These are phyloP conservation scores for Callaeas wilsoni DNA, from an alignment of 2,113 vertebrate genomes.

Conservation along the genomic window DNA sequence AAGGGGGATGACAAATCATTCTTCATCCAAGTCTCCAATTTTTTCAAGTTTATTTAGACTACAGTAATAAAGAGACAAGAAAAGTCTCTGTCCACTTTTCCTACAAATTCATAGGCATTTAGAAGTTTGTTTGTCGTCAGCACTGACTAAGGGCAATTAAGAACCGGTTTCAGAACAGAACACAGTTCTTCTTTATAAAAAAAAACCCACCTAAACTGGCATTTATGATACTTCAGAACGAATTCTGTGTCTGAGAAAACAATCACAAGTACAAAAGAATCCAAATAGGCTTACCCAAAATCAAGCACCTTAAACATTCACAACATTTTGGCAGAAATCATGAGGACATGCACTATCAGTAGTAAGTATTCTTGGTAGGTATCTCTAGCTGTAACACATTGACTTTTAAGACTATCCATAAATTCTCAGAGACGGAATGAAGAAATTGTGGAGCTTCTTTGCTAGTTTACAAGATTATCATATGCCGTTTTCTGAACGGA, in stretches of 20 bases:
- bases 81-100: background rate
- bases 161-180: background rate
- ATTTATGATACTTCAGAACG: background rate
- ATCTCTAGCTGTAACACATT: background rate
- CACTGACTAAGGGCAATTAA: background rate
- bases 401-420: background rate
- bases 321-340: background rate
- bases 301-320: background rate
- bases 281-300: background rate
- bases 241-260: background rate
- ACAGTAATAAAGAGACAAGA: background rate
- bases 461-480: background rate
- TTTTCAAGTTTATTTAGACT: background rate
- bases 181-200: background rate
- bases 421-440: background rate
- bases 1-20: too few relatives aligned
- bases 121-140: fast-evolving
- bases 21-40: background rate
- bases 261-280: background rate
- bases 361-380: background rate
- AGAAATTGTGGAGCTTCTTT: background rate
- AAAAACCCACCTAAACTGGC: background rate
- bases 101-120: background rate
- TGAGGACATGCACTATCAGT: background rate
- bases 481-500: background rate